These are phyloP conservation scores for Labroides dimidiatus DNA, from an alignment of 2,797 vertebrate species.

Conservation along the genomic window DNA sequence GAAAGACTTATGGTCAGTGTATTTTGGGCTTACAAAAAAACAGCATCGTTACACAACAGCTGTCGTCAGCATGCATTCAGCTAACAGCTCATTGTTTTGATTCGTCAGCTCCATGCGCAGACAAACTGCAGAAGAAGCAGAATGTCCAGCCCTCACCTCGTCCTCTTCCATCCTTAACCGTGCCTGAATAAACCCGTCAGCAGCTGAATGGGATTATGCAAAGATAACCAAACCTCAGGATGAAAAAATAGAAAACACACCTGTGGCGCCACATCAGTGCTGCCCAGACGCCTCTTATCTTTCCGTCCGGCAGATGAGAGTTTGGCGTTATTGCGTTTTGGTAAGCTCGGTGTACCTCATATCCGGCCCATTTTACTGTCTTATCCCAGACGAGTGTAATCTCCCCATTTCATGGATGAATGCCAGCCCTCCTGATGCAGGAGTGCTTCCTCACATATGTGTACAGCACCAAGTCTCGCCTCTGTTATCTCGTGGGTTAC, in stretches of 20 bases:
- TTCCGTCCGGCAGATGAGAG: slow-evolving; percentile 61
- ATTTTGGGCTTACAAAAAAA: too few relatives aligned
- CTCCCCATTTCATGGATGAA: slow-evolving; percentile 79
- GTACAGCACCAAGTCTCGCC: slow-evolving; percentile 34
- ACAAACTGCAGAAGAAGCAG: slow-evolving; percentile 1
- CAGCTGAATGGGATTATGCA: slow-evolving; percentile 59
- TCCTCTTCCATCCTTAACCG: slow-evolving; percentile 33
- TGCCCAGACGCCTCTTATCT: slow-evolving; percentile 73
- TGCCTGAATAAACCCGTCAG: slow-evolving; percentile 44
- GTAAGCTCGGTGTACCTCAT: slow-evolving; percentile 61
- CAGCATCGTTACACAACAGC: too few relatives aligned
- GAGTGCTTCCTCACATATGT: slow-evolving; percentile 44
- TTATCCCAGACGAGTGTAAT: slow-evolving; percentile 76
- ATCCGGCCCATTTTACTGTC: slow-evolving; percentile 72
- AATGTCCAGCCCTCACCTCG: background rate
- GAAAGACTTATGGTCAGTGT: too few relatives aligned
- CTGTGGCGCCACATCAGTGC: slow-evolving; percentile 57
- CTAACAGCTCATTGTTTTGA: background rate
- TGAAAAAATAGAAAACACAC: slow-evolving; percentile 47
- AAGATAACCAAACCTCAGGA: slow-evolving; percentile 57
- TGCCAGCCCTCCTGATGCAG: slow-evolving; percentile 54
- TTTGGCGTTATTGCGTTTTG: slow-evolving; percentile 75
- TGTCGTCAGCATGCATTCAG: background rate
- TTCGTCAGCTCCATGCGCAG: background rate
- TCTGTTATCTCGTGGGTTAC: slow-evolving; percentile 42